phyloP scores from a whole-genome alignment of 2,797 vertebrate genomes.

The Rhinophrynus dorsalis region DNA sequence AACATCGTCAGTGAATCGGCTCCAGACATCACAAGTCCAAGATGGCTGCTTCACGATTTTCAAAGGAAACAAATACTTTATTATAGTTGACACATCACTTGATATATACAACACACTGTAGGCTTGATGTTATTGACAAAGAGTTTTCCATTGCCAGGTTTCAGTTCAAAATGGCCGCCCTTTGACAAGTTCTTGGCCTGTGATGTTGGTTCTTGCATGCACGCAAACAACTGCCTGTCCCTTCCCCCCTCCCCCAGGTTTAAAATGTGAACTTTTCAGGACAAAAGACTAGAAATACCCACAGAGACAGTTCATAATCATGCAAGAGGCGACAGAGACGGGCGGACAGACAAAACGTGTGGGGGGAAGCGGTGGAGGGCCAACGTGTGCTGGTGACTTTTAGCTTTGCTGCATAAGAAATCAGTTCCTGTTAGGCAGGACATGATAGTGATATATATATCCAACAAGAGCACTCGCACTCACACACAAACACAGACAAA shows the following conservation, averaged over 20 bases:
- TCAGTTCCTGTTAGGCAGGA: conserved; percentile 9
- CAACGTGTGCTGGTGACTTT: conserved; percentile 1
- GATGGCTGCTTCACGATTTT: background rate
- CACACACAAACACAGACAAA: background rate
- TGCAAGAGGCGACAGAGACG: conserved; percentile 31
- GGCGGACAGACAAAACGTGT: conserved; percentile 29
- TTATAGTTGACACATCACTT: background rate
- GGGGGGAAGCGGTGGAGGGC: conserved; percentile 2
- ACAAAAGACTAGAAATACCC: conserved; percentile 30
- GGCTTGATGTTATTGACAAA: background rate
- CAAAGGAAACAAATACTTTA: background rate
- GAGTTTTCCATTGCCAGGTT: background rate
- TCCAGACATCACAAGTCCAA: background rate
- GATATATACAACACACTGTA: background rate
- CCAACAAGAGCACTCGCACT: background rate
- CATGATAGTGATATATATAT: background rate
- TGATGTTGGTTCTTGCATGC: conserved; percentile 29
- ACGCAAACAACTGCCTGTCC: conserved; percentile 17
- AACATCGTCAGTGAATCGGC: background rate
- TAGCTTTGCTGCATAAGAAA: conserved; percentile 7
- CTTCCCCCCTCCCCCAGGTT: conserved; percentile 15
- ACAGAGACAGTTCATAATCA: conserved; percentile 33
- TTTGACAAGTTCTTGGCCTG: conserved; percentile 6
- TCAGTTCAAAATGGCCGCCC: conserved; percentile 44
- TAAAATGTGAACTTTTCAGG: conserved; percentile 25